phyloP scores from a whole-genome alignment of 2,797 vertebrate species.

The Threskiornis aethiopicus region DNA sequence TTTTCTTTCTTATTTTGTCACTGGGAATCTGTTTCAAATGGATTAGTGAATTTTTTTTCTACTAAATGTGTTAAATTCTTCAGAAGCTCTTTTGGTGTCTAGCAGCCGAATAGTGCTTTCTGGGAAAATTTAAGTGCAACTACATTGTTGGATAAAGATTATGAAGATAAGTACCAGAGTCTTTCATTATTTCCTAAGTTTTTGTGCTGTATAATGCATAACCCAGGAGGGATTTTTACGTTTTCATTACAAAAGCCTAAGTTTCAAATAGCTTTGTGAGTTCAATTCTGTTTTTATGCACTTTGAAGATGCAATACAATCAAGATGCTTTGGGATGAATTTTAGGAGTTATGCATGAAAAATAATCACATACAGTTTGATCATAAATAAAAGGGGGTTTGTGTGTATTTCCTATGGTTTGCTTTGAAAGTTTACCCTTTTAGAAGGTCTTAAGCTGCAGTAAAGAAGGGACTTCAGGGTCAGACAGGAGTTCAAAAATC shows the following conservation, averaged over 20 bases:
- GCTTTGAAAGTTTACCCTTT: slow-evolving; percentile 25
- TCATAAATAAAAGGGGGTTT: background rate
- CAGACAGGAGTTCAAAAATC: background rate
- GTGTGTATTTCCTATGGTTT: background rate
- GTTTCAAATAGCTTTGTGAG: slow-evolving; percentile 19
- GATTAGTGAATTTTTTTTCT: background rate
- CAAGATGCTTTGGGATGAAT: background rate
- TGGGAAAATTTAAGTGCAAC: background rate
- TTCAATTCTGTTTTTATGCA: background rate
- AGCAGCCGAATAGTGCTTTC: background rate
- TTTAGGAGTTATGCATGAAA: slow-evolving; percentile 35
- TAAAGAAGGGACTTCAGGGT: background rate
- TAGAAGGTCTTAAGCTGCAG: background rate
- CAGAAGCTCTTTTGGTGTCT: background rate
- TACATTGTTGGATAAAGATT: background rate
- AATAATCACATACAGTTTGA: slow-evolving; percentile 19
- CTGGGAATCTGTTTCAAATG: background rate
- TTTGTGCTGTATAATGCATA: slow-evolving; percentile 4
- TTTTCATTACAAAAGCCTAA: slow-evolving; percentile 18
- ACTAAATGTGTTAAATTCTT: background rate
- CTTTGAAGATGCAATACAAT: slow-evolving; percentile 40
- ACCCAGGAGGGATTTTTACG: background rate
- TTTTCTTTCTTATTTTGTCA: background rate
- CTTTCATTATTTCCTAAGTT: slow-evolving; percentile 44
- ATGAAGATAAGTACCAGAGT: slow-evolving; percentile 1